Evolutionary conservation across 2,888 invertebrate genomes (phyloP).

Genomic region (Habrosyne pyritoides): DNA sequence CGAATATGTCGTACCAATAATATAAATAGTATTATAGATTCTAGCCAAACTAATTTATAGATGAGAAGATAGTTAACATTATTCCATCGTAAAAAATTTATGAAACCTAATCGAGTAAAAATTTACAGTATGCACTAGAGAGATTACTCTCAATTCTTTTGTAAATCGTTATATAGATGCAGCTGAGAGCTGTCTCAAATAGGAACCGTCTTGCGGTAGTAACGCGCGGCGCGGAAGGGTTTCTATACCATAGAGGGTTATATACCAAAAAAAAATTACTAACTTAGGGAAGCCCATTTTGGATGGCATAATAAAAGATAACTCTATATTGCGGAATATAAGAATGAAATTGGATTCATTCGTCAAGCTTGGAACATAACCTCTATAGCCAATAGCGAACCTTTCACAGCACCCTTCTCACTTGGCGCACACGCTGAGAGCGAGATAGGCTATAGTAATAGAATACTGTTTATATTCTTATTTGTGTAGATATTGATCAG

Average conservation of each 20-base stretch:
- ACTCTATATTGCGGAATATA: too few relatives aligned
- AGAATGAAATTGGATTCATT: not conserved
- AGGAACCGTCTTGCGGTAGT: not conserved
- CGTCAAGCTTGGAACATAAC: too few relatives aligned
- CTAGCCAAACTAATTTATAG: constrained; percentile 5
- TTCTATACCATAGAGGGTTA: too few relatives aligned
- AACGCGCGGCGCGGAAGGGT: not conserved
- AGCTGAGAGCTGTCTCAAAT: not conserved
- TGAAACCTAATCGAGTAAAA: not conserved
- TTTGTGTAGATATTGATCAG: too few relatives aligned
- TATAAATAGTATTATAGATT: not conserved
- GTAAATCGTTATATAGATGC: not conserved
- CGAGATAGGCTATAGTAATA: too few relatives aligned
- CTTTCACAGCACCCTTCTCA: too few relatives aligned
- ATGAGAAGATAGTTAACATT: not conserved
- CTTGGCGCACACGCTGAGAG: too few relatives aligned
- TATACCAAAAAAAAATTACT: too few relatives aligned
- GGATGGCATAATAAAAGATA: too few relatives aligned
- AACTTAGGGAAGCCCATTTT: too few relatives aligned
- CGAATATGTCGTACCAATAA: not conserved
- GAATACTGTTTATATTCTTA: too few relatives aligned
- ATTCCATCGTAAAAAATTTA: constrained; percentile 2
- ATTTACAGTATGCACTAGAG: not conserved
- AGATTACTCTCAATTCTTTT: not conserved
- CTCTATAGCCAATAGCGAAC: too few relatives aligned